A percentile compares a stretch with the other conserved stretches of the same genome.
Conservation (phyloP, 2,113 vertebrate genomes). For the Clarias magur region DNA sequence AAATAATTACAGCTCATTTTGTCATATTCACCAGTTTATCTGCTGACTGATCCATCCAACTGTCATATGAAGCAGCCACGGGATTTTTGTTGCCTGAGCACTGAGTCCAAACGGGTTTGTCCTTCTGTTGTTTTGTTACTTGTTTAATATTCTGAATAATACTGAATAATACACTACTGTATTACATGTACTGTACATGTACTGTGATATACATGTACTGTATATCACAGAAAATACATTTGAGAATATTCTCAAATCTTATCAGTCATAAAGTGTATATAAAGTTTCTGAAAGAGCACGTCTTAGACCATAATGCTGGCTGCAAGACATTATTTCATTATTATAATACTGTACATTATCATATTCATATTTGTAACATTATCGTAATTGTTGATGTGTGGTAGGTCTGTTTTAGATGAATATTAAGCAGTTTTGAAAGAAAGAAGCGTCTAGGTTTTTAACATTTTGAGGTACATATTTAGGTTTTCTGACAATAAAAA, state of each 20-base stretch:
- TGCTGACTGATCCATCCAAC: slow-evolving; percentile 80
- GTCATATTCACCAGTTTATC: slow-evolving; percentile 78
- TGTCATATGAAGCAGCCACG: slow-evolving; percentile 88
- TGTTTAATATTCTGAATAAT: neutral
- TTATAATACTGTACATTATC: neutral
- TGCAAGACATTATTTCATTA: no score
- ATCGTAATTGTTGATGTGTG: neutral
- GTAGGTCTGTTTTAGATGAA: neutral
- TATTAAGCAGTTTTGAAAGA: neutral
- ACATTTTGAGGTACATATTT: neutral
- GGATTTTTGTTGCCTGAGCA: slow-evolving; percentile 96
- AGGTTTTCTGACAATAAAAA: neutral
- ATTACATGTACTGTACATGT: no score
- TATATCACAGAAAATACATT: neutral
- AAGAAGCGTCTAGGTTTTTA: neutral
- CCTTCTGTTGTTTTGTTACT: neutral
- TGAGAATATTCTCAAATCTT: neutral
- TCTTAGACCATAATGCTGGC: no score
- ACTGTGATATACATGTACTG: no score
- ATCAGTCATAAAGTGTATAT: neutral
- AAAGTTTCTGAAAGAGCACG: neutral
- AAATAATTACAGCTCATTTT: slow-evolving; percentile 27
- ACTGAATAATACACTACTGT: slow-evolving; percentile 1
- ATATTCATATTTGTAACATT: neutral
- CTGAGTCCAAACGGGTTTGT: slow-evolving; percentile 85